Conservation (phyloP, 2,888 invertebrate species). For the Tromatobia lineatoria region DNA sequence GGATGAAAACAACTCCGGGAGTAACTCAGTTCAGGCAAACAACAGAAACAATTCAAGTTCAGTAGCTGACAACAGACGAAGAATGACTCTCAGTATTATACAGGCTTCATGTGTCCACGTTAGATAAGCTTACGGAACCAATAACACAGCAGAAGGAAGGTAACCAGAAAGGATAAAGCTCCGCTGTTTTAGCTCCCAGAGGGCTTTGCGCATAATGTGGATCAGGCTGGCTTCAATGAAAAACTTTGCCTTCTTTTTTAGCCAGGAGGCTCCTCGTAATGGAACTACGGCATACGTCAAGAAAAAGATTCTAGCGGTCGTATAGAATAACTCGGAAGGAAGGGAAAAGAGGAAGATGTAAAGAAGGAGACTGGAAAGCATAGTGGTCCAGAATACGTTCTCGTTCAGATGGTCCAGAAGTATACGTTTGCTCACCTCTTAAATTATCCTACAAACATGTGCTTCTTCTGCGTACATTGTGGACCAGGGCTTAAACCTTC, state of each 20-base stretch:
- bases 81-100: not conserved
- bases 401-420: not conserved
- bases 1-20: not conserved
- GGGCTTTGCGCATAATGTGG: constrained; percentile 6
- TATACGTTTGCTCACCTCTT: constrained; percentile 2
- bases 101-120: not conserved
- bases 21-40: not conserved
- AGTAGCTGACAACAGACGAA: not conserved
- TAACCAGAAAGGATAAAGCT: not conserved
- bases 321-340: not conserved
- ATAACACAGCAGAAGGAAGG: not conserved
- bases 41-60: not conserved
- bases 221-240: not conserved
- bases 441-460: not conserved
- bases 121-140: not conserved
- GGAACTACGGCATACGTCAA: not conserved
- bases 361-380: not conserved
- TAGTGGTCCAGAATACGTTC: not conserved
- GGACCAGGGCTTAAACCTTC: not conserved
- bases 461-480: not conserved
- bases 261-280: not conserved
- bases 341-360: not conserved
- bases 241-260: not conserved
- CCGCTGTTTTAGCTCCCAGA: not conserved
- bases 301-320: not conserved